A percentile compares a stretch with the other conserved stretches of the same genome.
Evolutionary conservation across 2,888 invertebrate genomes (phyloP).

Genomic region (Acleris holmiana): DNA sequence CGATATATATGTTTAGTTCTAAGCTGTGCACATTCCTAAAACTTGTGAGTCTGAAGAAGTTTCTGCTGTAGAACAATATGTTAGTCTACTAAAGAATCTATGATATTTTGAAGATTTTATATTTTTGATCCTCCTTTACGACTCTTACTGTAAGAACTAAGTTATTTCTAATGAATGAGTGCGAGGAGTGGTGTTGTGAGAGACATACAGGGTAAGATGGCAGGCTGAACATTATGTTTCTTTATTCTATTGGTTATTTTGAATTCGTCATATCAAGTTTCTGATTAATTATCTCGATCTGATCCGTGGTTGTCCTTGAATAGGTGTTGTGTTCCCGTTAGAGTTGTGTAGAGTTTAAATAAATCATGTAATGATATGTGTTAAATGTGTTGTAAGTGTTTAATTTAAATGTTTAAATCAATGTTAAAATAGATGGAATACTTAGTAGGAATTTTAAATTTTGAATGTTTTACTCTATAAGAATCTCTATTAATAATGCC

Average conservation of each 20-base stretch:
- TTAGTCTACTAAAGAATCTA: conserved; percentile 73
- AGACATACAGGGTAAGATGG: conserved; percentile 77
- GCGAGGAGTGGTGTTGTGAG: conserved; percentile 61
- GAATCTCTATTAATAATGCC: conserved; percentile 57
- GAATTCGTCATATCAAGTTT: conserved; percentile 56
- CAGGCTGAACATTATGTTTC: conserved; percentile 49
- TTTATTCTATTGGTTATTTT: conserved; percentile 44
- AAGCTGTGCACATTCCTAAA: conserved; percentile 81
- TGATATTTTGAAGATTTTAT: conserved; percentile 77
- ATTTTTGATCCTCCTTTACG: conserved; percentile 77
- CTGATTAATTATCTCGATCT: conserved; percentile 44
- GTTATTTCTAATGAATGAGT: conserved; percentile 65
- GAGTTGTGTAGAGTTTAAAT: conserved; percentile 55
- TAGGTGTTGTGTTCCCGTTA: conserved; percentile 76
- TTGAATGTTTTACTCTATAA: conserved; percentile 67
- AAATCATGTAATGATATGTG: conserved; percentile 65
- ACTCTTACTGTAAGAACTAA: conserved; percentile 71
- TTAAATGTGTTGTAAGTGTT: conserved; percentile 79
- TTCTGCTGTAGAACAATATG: conserved; percentile 77
- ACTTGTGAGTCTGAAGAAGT: conserved; percentile 80
- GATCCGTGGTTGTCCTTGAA: conserved; percentile 55
- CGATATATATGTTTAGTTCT: conserved; percentile 66
- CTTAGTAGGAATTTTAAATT: conserved; percentile 64
- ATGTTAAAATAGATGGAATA: conserved; percentile 62
- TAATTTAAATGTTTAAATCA: conserved; percentile 63